Evolutionary conservation across 2,113 vertebrate species (phyloP).

Genomic region (Gymnorhina tibicen): DNA sequence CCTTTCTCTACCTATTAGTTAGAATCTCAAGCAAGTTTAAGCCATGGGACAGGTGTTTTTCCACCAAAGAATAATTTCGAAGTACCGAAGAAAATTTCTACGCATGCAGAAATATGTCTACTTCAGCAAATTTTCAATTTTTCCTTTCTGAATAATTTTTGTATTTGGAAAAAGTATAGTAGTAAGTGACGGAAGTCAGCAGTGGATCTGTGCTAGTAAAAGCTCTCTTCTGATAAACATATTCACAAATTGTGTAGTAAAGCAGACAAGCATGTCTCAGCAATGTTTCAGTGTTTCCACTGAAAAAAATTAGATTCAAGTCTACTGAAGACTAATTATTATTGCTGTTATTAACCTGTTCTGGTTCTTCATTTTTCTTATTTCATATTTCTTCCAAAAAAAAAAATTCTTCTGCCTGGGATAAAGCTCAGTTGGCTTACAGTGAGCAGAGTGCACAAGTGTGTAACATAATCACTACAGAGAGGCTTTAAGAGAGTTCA

Average conservation of each 20-base stretch:
- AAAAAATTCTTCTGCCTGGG: background rate
- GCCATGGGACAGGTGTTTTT: background rate
- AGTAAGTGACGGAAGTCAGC: background rate
- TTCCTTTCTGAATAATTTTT: background rate
- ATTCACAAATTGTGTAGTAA: background rate
- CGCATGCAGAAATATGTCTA: background rate
- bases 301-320: background rate
- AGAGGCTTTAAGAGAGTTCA: background rate
- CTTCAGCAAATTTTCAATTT: background rate
- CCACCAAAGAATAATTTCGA: background rate
- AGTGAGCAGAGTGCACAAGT: background rate
- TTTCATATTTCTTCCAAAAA: background rate
- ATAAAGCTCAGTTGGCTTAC: background rate
- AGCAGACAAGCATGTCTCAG: background rate
- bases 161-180: background rate
- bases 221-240: background rate
- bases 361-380: background rate
- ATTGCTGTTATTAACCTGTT: background rate
- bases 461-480: background rate
- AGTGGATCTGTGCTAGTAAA: background rate
- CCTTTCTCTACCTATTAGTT: background rate
- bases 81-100: background rate
- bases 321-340: background rate
- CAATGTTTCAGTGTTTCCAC: background rate
- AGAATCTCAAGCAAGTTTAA: background rate